Evolutionary conservation across 2,888 invertebrate species (phyloP), one percentile per base, ranked within the genome.

Genomic region (Saturnia pavonia): DNA sequence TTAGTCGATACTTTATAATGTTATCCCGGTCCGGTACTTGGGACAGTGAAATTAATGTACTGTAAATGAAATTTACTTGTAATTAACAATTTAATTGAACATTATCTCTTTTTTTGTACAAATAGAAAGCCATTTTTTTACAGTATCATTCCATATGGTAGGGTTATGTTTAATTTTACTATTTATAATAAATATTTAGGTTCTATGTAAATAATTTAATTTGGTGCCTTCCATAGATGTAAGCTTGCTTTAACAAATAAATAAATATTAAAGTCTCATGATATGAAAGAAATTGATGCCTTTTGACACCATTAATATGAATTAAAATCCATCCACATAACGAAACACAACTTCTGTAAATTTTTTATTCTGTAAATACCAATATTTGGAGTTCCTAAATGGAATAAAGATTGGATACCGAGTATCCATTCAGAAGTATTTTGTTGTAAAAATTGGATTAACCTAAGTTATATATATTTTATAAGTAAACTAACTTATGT

Each of bases 171-270:
- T 22, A 42, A 51, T 42, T 22, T 76, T 75, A 76, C 73, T 74
- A 73, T 74, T 69, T 76, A 72, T 69, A 78, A 77, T 84, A 77
- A 78, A 81, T 83, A 82, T 77, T 16, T 63, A 51, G 40, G 34
- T 42, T 69, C 16, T 70, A 67, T 70, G 66, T 70, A 67, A 19
- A 70, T 51, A 70, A 34, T 48, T 27, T 48, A 48, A 77, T 74
- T 78, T 80, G 85, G 87, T 87, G 88, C 88, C 87, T 88, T 88
- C 87, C 87, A 86, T 87, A 86, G 82, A 69, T 73, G 73, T 87
- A 86, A 87, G 85, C 84, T 79, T 84, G 82, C 81, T 80, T 82
- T 84, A 82, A 54, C 19, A 22, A 22, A n/a, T 54, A 22, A 22
- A 54, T 54, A 22, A n/a, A 9, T 54, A 9, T 54, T 11, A 54